Percentiles rank a stretch among this genome's conserved stretches.
Conservation (phyloP, 2,888 invertebrate genomes). For the Julus scandinavius region DNA sequence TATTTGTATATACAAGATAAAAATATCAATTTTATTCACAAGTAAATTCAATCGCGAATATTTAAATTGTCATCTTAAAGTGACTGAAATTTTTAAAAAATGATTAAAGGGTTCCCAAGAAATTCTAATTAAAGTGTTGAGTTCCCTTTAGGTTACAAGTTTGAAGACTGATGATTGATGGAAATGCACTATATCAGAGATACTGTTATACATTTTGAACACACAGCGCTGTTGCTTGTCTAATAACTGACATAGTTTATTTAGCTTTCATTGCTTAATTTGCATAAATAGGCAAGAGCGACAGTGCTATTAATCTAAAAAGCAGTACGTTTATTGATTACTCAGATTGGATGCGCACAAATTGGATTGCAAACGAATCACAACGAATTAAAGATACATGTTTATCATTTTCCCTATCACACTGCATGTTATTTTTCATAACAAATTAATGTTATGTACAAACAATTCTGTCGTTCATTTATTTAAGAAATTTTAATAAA, state of each 20-base stretch:
- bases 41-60: too few relatives aligned
- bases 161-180: too few relatives aligned
- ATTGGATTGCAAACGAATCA: constrained; percentile 18
- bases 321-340: background rate
- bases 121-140: too few relatives aligned
- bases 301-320: background rate
- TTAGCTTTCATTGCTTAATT: background rate
- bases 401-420: background rate
- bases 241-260: background rate
- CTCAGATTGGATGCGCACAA: background rate
- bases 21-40: too few relatives aligned
- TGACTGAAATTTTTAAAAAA: too few relatives aligned
- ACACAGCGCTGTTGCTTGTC: background rate
- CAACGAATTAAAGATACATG: background rate
- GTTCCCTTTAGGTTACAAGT: too few relatives aligned
- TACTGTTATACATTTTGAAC: background rate
- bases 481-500: background rate
- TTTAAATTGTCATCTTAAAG: too few relatives aligned
- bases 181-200: background rate
- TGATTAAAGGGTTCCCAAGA: too few relatives aligned
- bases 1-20: too few relatives aligned
- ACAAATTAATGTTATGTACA: background rate
- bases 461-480: background rate
- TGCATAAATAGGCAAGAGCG: background rate
- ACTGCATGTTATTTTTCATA: background rate